Evolutionary conservation across 2,113 vertebrate genomes (phyloP), one percentile per base, ranked within the genome.

Genomic region (Cacatua alba): DNA sequence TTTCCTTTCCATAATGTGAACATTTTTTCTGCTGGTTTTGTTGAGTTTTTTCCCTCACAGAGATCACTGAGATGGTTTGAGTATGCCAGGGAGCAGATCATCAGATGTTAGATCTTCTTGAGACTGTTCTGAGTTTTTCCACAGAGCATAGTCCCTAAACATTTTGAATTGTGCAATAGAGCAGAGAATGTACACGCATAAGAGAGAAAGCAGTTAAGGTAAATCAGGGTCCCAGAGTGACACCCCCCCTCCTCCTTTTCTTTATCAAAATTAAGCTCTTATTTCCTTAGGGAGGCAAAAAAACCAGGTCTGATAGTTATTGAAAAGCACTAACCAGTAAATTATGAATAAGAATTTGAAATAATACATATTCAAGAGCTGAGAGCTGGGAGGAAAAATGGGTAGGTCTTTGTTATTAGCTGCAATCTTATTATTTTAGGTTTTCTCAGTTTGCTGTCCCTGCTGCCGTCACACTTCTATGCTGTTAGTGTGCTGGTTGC

Each of bases 301-400:
- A 72, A 21, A 0, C 5, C 1, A 70, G 71, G 60, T 85, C 3
- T 2, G 53, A 18, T 75, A 71, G 69, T 90, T 95, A 92, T 71
- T 93, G 76, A 70, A 80, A 94, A 74, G 64, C 41, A 43, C 26
- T 89, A 71, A 64, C 52, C 44, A 62, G 15, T 88, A 72, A 94
- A 81, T 90, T 86, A 76, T 93, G 85, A 93, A 70, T 87, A 90
- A 77, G 85, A 65, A 75, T 78, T 88, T 80, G 41, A 88, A 92
- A 67, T 81, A 80, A 83, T 83, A 86, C 28, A 29, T 79, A 92
- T 64, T 80, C 63, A 86, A 80, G 49, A 93, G 75, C 62, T 68
- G 75, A 76, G 68, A 82, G 63, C 46, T 26, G 2, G 13, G 37
- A 77, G 55, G 28, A 10, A 64, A 41, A 77, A 59, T 18, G 7